phyloP scores from a whole-genome alignment of 2,797 vertebrate genomes.

The Pipistrellus kuhlii region DNA sequence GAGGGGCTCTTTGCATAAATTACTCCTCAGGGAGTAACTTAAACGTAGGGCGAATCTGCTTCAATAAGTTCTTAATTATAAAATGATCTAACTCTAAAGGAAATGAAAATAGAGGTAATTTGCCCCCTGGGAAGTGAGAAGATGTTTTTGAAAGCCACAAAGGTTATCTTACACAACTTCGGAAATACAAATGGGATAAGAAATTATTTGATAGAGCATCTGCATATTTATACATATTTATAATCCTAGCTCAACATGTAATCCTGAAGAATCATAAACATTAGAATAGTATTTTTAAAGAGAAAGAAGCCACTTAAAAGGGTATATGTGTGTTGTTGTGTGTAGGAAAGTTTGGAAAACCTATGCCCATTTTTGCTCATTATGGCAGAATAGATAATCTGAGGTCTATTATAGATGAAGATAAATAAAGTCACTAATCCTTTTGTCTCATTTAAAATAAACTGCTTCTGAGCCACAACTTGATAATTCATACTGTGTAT shows the following conservation, averaged over 20 bases:
- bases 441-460: constrained; percentile 21
- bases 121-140: constrained; percentile 75
- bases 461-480: background rate
- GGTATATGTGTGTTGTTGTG: background rate
- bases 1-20: constrained; percentile 79
- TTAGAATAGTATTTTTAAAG: constrained; percentile 71
- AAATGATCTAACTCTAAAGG: constrained; percentile 83
- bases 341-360: constrained; percentile 14
- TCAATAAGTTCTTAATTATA: constrained; percentile 84
- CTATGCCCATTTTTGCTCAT: constrained; percentile 26
- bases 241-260: constrained; percentile 70
- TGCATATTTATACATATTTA: constrained; percentile 83
- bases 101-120: constrained; percentile 85
- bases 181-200: constrained; percentile 77
- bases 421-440: constrained; percentile 13
- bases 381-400: background rate
- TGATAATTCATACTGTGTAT: background rate
- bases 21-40: constrained; percentile 82
- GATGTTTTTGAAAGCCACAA: constrained; percentile 81
- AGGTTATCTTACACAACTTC: constrained; percentile 78
- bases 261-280: constrained; percentile 73
- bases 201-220: constrained; percentile 71
- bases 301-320: constrained; percentile 59
- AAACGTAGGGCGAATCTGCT: constrained; percentile 77
- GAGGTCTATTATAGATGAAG: constrained; percentile 11